These are phyloP conservation scores for Rhyzopertha dominica DNA, from an alignment of 1,140 invertebrate genomes.

Conservation along the genomic window DNA sequence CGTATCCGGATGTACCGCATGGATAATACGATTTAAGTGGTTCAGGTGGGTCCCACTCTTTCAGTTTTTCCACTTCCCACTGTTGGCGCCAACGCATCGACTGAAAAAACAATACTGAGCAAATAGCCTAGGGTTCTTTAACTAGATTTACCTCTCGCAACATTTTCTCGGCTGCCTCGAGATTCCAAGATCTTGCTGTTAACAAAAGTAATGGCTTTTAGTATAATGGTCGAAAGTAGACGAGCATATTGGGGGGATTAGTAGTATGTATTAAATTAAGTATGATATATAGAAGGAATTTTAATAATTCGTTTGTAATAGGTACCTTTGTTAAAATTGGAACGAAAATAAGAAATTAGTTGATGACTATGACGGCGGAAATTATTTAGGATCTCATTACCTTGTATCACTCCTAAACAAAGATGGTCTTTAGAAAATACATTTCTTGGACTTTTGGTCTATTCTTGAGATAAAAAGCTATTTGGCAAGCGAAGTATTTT, in stretches of 20 bases:
- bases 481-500: too few relatives aligned
- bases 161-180: conserved; percentile 79
- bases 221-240: neutral
- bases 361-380: too few relatives aligned
- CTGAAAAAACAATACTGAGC: conserved; percentile 48
- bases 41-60: conserved; percentile 66
- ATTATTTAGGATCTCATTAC: too few relatives aligned
- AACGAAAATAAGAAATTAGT: neutral
- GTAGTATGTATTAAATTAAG: conserved; percentile 6
- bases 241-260: neutral
- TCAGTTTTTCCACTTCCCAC: conserved; percentile 68
- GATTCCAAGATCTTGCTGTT: conserved; percentile 77
- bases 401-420: too few relatives aligned
- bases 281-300: neutral
- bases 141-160: conserved; percentile 65
- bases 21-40: conserved; percentile 68
- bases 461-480: too few relatives aligned
- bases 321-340: neutral
- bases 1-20: conserved; percentile 69
- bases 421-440: too few relatives aligned
- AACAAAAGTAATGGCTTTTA: conserved; percentile 25
- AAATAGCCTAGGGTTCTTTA: too few relatives aligned
- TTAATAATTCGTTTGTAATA: neutral
- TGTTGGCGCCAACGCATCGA: conserved; percentile 71
- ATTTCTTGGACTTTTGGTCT: too few relatives aligned